A percentile compares a stretch with the other conserved stretches of the same genome.
Evolutionary conservation across 2,113 vertebrate genomes (phyloP).

Genomic region (Phocoena phocoena): DNA sequence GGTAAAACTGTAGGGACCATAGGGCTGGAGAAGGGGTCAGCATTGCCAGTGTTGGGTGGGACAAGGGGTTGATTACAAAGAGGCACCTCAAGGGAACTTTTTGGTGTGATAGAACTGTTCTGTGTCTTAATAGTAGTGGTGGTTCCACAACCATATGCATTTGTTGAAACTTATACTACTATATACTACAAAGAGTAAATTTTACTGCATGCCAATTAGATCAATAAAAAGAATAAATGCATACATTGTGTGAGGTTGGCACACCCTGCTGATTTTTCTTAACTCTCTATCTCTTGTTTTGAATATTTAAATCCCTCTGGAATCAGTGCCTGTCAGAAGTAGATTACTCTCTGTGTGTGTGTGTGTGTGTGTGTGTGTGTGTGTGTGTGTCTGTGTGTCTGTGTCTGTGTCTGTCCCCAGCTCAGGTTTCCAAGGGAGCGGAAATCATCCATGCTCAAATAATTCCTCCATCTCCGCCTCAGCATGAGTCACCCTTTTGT

Average conservation of each 20-base stretch:
- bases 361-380: not conserved
- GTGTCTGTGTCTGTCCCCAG: not conserved
- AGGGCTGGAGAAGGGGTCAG: not conserved
- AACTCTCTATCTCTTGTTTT: constrained; percentile 30
- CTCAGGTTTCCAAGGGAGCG: constrained; percentile 56
- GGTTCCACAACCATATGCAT: not conserved
- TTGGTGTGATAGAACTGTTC: not conserved
- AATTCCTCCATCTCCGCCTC: constrained; percentile 55
- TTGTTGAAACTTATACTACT: not conserved
- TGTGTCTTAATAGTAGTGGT: not conserved
- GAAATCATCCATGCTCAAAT: constrained; percentile 62
- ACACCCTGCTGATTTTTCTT: constrained; percentile 36
- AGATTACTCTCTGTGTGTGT: not conserved
- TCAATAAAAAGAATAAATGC: constrained; percentile 22
- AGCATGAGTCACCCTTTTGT: constrained; percentile 70
- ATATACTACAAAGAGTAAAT: not conserved
- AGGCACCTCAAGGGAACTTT: not conserved
- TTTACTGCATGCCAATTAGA: not conserved
- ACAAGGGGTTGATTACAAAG: not conserved
- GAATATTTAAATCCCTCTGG: constrained; percentile 8
- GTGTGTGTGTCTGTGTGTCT: not conserved
- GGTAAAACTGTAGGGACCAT: not conserved
- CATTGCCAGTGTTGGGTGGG: not conserved
- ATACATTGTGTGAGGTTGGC: constrained; percentile 31
- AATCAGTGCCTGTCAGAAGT: constrained; percentile 36